Evolutionary conservation across 2,797 vertebrate species (phyloP), one percentile per base, ranked within the genome.

Genomic region (Macropodus opercularis): DNA sequence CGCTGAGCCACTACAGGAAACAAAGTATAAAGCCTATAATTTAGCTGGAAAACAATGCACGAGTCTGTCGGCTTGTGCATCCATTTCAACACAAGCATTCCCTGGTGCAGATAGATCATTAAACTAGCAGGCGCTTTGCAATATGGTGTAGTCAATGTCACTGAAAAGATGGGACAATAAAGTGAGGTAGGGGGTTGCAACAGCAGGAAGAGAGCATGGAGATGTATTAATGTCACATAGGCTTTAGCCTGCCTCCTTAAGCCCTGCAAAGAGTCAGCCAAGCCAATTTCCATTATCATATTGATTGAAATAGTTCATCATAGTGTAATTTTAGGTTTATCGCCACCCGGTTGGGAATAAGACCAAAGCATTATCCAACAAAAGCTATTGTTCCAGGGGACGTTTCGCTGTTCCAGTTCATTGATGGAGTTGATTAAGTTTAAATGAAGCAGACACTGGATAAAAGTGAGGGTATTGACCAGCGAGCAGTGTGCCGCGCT

Each of bases 341-440:
- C 82, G 92, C 93, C 92, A 89, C 92, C 84, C 82, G 93, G 94
- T 87, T 86, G 92, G 88, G 93, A 94, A 93, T 92, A 92, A 90
- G 90, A 93, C 93, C 92, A 94, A 93, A 95, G 96, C 94, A 94
- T 95, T 94, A 96, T 94, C 94, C 91, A 91, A 95, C 95, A 96
- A 96, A 97, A 97, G 95, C 94, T 94, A 96, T 97, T 96, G 95
- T 95, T 94, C 94, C 93, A 77, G 91, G 94, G 94, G 94, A 95
- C 91, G 91, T 93, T 95, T 94, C 91, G 90, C 95, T 95, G 94
- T 98, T 98, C 96, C 96, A 98, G 95, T 97, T 98, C 96, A 97
- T 95, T 98, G 97, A 96, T 94, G 94, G 95, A 98, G 95, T 98
- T 98, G 96, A 98, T 99, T 95, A 98, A 96, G 95, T 98, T 98